Base-by-base conservation (phyloP, 2,113 vertebrate species). In the Poecilia latipinna region DNA sequence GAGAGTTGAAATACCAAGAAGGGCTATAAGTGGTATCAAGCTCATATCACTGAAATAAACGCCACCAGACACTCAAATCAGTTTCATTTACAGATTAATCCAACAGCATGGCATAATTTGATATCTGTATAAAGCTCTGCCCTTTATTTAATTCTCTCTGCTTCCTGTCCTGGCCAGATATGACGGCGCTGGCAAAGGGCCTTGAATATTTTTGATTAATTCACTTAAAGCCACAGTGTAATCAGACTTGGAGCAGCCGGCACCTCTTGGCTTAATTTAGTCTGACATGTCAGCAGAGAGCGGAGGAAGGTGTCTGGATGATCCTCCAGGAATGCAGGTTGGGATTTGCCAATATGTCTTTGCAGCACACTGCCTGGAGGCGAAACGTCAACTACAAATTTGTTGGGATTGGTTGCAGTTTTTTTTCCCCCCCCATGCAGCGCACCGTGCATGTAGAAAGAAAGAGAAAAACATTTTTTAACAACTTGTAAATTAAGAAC, bases 191-290 rank as follows among this genome's bases (percentile, higher is more conserved):
- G 81, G 88, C 86, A 87, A 69, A 33, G 29, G 28, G 69, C 86
- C 84, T 77, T 51, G 74, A 88, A 85, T 74, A 75, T 68, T 85
- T 54, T 86, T 35, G 74, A 92, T 92, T 89, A 90, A 92, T 89
- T 91, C 26, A 72, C 63, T 79, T 78, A 80, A 86, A 88, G 82
- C 83, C 82, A 73, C 77, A 87, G 77, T 19, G 76, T 89, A 85
- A 90, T 87, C 72, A 82, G 82, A 79, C 78, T 60, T 82, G 26
- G 24, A 39, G 72, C 77, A 81, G 66, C 26, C 54, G 17, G 42
- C 57, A 12, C 33, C 54, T 74, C 79, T 72, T 61, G 70, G 71
- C 84, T 85, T 73, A 77, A 89, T 92, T 91, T 90, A 90, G 88
- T 80, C 39, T 86, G 91, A 86, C 90, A 79, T 91, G 90, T 91